Conservation (phyloP, 2,797 vertebrate genomes). For the Falco concolor region DNA sequence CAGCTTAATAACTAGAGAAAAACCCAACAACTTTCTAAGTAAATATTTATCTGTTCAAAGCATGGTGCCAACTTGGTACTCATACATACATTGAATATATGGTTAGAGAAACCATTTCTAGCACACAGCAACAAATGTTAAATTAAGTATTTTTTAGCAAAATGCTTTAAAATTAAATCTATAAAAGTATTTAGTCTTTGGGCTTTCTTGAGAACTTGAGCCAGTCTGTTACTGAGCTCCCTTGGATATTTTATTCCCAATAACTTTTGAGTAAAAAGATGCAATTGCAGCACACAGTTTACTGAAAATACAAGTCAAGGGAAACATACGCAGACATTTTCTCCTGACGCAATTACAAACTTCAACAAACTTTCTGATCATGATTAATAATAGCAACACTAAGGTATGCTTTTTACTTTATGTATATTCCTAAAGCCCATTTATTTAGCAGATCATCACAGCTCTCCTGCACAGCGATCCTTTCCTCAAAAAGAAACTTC, state of each 20-base stretch:
- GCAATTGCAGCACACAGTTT: background rate
- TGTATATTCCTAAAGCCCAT: background rate
- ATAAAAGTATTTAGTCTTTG: background rate
- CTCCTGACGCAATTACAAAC: background rate
- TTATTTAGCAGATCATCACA: background rate
- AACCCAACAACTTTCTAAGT: background rate
- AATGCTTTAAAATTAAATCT: background rate
- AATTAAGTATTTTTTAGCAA: background rate
- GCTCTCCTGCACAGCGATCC: background rate
- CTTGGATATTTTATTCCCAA: background rate
- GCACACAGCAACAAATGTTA: background rate
- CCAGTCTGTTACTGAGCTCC: background rate
- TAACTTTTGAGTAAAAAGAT: background rate
- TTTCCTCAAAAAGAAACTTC: background rate
- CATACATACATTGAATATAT: rapidly evolving
- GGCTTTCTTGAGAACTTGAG: background rate
- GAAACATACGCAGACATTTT: background rate
- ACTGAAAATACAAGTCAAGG: background rate
- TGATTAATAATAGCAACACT: background rate
- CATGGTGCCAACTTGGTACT: background rate
- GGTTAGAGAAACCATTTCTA: background rate
- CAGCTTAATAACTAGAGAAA: background rate
- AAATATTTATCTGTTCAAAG: background rate
- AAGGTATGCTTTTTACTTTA: background rate
- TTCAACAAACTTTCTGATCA: background rate